These are phyloP conservation scores for Paedocypris sp. DNA, from an alignment of 2,113 vertebrate genomes.

Conservation along the genomic window DNA sequence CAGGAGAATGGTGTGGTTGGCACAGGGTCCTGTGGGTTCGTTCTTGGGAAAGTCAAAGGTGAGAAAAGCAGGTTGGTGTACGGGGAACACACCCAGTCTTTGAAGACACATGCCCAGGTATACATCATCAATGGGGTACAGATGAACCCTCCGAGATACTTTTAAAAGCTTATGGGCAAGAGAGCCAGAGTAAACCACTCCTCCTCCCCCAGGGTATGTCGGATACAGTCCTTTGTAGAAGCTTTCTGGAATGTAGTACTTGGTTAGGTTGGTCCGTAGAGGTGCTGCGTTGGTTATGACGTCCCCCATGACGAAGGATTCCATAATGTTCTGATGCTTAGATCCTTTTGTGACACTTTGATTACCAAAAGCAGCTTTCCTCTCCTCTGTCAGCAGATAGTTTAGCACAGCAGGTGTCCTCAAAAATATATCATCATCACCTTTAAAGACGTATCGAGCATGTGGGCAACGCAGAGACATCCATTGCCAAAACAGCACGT, in stretches of 20 bases:
- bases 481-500: constrained; percentile 65
- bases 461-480: constrained; percentile 39
- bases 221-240: constrained; percentile 62
- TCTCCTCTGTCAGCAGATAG: constrained; percentile 40
- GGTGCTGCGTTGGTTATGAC: constrained; percentile 43
- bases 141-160: constrained; percentile 47
- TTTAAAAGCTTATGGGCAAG: constrained; percentile 44
- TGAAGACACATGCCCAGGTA: constrained; percentile 65
- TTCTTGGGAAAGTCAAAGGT: constrained; percentile 49
- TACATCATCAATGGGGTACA: constrained; percentile 66
- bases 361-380: neutral
- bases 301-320: constrained; percentile 54
- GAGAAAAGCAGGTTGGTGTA: constrained; percentile 52
- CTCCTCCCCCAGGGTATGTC: constrained; percentile 54
- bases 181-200: constrained; percentile 56
- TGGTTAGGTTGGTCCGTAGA: constrained; percentile 12
- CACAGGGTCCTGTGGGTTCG: constrained; percentile 37
- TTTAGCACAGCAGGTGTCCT: constrained; percentile 49
- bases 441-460: constrained; percentile 55
- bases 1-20: constrained; percentile 48
- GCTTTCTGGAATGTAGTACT: constrained; percentile 58
- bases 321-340: neutral
- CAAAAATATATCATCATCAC: constrained; percentile 63
- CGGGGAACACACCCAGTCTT: constrained; percentile 42
- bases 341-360: neutral